Base-by-base conservation (phyloP, 2,888 invertebrate species). In the Gnatocerus cornutus region DNA sequence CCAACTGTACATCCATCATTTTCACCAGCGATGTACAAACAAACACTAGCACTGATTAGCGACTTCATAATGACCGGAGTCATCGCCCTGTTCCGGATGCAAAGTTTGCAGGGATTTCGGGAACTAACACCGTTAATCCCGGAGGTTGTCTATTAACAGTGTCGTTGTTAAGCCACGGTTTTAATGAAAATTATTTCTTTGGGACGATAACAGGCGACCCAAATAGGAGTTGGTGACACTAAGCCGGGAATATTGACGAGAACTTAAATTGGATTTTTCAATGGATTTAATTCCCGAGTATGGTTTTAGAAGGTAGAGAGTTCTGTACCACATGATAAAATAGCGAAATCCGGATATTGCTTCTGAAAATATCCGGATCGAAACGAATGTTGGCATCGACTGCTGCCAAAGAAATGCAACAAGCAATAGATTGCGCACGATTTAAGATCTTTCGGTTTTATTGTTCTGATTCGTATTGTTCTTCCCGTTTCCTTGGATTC, bases 181-280 rank as follows among this genome's bases (percentile, higher is more conserved):
- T 50, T 61, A 61, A 61, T 61, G 61, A 50, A 61, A 48, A 61
- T 48, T 48, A 61, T 14, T 59, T 50, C 39, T 30, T 30, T 21
- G 43, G 41, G 56, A 10, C 30, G 45, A 30, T 45, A 30, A 30
- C 29, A 45, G 45, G 14, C 7, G 52, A 21, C 21, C 21, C 21
- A 21, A 21, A 21, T 21, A 7, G 33, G 41, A n/a, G 41, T 41
- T 41, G 41, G 33, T 33, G 33, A 33, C 33, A 6, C 33, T n/a
- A n/a, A 7, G 33, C 7, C n/a, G 33, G 33, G 2, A n/a, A 9
- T 33, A 33, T 33, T 33, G 33, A 33, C 33, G 33, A n/a, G 33
- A n/a, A 33, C 7, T 33, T 33, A 33, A 33, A 33, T 33, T 9
- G 33, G 33, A n/a, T 9, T 33, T 33, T 33, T 7, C 33, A n/a